phyloP scores from a whole-genome alignment of 2,113 vertebrate species.

The Ondatra zibethicus region DNA sequence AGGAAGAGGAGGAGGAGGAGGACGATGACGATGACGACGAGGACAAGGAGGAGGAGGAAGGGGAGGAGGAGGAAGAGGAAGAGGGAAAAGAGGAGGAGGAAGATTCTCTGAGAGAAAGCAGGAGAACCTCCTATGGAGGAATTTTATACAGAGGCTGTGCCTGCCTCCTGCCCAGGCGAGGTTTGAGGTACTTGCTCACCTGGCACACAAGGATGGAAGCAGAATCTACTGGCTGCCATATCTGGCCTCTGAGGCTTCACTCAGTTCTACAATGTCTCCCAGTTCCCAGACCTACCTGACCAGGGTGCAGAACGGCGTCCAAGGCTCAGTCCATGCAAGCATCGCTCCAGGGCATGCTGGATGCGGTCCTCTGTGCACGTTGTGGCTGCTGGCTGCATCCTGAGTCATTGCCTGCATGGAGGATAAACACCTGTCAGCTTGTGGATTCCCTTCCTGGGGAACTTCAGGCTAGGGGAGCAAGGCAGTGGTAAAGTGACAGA shows the following conservation, averaged over 20 bases:
- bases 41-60: not conserved
- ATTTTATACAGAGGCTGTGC: not conserved
- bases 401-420: slow-evolving; percentile 90
- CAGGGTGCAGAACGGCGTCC: slow-evolving; percentile 88
- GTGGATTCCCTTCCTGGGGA: not conserved
- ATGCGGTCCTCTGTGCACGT: slow-evolving; percentile 99
- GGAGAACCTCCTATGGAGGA: accelerated
- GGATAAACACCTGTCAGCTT: not conserved
- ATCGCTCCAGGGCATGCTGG: slow-evolving; percentile 95
- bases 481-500: not conserved
- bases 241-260: not conserved
- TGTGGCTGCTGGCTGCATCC: slow-evolving; percentile 95
- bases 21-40: too few relatives aligned
- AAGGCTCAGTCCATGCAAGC: slow-evolving; percentile 92
- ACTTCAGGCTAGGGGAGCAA: not conserved
- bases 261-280: accelerated
- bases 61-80: not conserved
- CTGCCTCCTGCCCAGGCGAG: not conserved
- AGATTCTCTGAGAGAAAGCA: not conserved
- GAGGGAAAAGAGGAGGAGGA: not conserved
- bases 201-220: not conserved
- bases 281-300: slow-evolving; percentile 89
- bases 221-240: not conserved
- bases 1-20: not conserved
- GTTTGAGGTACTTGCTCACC: not conserved